Evolutionary conservation across 2,888 invertebrate species (phyloP), one percentile per base, ranked within the genome.

Genomic region (Noctua janthina): DNA sequence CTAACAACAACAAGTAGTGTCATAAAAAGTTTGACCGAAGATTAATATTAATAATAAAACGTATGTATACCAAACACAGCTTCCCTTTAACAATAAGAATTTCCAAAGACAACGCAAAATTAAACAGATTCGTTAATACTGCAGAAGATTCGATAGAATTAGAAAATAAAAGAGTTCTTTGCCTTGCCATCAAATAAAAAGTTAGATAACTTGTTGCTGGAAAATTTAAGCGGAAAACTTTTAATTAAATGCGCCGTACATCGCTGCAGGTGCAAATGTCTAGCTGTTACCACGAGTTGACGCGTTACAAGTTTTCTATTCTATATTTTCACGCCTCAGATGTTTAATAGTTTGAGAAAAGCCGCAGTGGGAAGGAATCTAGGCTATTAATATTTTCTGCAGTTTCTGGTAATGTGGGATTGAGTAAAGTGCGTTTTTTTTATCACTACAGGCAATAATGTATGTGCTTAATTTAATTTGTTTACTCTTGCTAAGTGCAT

Each of bases 161-260:
- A 20, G 20, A n/a, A 74, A 78, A 72, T 66, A 74, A 56, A 29
- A 73, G 64, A 66, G 54, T 46, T 75, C n/a, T 78, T 67, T 59
- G 35, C 35, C n/a, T 39, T 46, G 39, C 13, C 59, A 51, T 76
- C 39, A 78, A 83, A 77, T 74, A 78, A 68, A 74, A 72, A 66
- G 54, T 76, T 85, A 54, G 29, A 54, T n/a, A 74, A 71, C 29
- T 74, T 68, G 51, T 64, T 74, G 54, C 62, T 39, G 62, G 70
- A 87, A 82, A 74, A 67, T 67, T 35, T 76, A 74, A 87, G 64
- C 64, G 56, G 79, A 71, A 83, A 85, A 79, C 69, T 76, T 85
- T 79, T 74, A 87, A 85, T 85, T 39, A 71, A 71, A 83, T 76
- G 72, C 68, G 68, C 35, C 20, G 72, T 75, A 71, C 51, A 56